A percentile compares a stretch with the other conserved stretches of the same genome.
Conservation (phyloP, 2,888 invertebrate genomes). For the Metallyticus violacea region DNA sequence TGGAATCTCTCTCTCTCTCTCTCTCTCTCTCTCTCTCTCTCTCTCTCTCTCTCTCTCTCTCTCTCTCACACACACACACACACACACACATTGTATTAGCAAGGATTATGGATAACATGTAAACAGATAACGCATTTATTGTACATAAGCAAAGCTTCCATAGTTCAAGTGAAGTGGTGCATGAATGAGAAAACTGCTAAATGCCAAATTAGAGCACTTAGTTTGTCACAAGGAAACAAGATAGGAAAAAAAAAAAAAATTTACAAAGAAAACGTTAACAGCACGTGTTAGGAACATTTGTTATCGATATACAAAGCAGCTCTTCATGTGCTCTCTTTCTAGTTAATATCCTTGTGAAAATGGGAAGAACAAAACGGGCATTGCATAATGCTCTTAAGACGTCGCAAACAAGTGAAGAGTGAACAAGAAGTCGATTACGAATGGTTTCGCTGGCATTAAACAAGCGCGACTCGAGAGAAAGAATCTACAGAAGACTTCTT, state of each 20-base stretch:
- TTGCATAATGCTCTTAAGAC: not conserved
- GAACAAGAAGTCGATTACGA: not conserved
- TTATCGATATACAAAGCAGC: not conserved
- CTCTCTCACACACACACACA: no score
- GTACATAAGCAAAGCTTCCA: no score
- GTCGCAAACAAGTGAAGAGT: not conserved
- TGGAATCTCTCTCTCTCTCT: no score
- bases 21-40: no score
- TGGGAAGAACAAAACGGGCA: not conserved
- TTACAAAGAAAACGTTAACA: not conserved
- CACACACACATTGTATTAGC: no score
- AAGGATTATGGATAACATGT: no score
- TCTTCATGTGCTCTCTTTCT: not conserved
- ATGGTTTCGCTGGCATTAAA: not conserved
- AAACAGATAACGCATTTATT: no score
- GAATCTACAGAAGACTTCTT: not conserved
- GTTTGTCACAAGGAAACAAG: not conserved
- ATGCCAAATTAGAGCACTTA: no score
- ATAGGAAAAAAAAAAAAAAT: not conserved
- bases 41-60: no score
- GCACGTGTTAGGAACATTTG: not conserved
- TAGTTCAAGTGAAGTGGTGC: not conserved
- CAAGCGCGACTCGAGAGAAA: not conserved
- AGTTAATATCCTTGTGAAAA: not conserved
- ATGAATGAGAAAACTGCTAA: not conserved